These are phyloP conservation scores for Calidris pugnax DNA, from an alignment of 2,113 vertebrate species.

Conservation along the genomic window DNA sequence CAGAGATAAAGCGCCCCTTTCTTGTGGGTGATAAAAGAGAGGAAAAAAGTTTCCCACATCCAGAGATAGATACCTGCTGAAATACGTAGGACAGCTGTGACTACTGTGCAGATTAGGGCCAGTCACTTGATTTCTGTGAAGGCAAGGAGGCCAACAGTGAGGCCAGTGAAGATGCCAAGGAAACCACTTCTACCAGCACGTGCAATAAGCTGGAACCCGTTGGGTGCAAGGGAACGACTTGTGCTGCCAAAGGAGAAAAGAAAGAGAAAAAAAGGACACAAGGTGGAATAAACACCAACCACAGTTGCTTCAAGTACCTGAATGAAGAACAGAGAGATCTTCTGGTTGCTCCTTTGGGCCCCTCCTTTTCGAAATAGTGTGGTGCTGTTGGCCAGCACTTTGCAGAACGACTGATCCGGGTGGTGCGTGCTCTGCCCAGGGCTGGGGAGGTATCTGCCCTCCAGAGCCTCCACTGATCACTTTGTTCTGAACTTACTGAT, in stretches of 20 bases:
- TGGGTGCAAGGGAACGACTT: not conserved
- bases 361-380: not conserved
- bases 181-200: slow-evolving; percentile 19
- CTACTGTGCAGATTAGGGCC: not conserved
- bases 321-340: not conserved
- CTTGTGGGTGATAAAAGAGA: not conserved
- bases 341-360: not conserved
- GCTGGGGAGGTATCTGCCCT: not conserved
- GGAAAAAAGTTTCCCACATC: not conserved
- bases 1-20: not conserved
- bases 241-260: not conserved
- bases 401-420: not conserved
- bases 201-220: not conserved
- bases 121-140: slow-evolving; percentile 18
- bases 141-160: slow-evolving; percentile 53
- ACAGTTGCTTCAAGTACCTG: not conserved
- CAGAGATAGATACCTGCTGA: slow-evolving; percentile 41
- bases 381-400: not conserved
- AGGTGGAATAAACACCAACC: not conserved
- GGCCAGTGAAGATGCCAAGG: slow-evolving; percentile 16
- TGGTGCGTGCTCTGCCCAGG: not conserved
- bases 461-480: not conserved
- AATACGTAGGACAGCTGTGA: not conserved
- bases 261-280: not conserved
- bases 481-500: not conserved